Evolutionary conservation across 2,113 vertebrate species (phyloP).

Genomic region (Canis aureus): DNA sequence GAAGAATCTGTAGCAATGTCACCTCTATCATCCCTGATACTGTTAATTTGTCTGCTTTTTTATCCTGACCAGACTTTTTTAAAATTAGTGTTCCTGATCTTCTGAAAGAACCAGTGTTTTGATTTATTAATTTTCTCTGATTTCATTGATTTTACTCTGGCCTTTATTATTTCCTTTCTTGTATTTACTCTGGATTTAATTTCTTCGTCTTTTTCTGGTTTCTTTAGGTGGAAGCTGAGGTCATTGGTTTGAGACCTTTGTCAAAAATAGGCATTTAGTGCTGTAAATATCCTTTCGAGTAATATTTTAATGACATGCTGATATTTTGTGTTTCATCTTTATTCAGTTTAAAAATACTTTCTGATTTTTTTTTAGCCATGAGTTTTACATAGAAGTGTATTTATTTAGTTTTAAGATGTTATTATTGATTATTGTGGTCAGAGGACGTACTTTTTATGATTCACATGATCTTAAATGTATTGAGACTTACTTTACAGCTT

Average conservation of each 20-base stretch:
- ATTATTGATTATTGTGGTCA: background rate
- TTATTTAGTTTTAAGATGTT: conserved; percentile 29
- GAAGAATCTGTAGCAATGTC: background rate
- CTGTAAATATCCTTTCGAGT: background rate
- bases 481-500: background rate
- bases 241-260: conserved; percentile 18
- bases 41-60: background rate
- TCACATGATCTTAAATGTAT: conserved; percentile 18
- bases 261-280: background rate
- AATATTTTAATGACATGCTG: background rate
- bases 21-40: background rate
- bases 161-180: background rate
- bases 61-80: background rate
- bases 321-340: conserved; percentile 19
- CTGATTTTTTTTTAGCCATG: background rate
- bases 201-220: background rate
- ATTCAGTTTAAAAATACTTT: background rate
- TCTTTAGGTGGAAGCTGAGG: background rate
- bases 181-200: conserved; percentile 34
- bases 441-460: background rate
- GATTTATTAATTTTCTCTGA: conserved; percentile 27
- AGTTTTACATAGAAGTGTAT: conserved; percentile 2
- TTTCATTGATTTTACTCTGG: background rate
- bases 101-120: background rate
- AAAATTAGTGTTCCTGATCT: background rate